Percentiles rank a stretch among this genome's conserved stretches.
Evolutionary conservation across 2,888 invertebrate genomes (phyloP).

Genomic region (Scaeva pyrastri): DNA sequence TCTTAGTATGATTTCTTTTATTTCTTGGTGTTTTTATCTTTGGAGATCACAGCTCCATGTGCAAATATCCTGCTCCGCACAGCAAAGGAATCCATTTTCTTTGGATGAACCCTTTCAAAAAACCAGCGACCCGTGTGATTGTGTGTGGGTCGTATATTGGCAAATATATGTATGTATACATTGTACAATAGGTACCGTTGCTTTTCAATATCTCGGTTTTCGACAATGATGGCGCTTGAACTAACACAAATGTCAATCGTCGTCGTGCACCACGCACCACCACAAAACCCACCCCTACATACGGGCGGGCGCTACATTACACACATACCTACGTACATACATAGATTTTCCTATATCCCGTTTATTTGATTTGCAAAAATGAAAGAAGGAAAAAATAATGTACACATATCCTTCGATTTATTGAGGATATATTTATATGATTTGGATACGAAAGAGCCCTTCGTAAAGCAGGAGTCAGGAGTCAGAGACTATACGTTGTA

Average conservation of each 20-base stretch:
- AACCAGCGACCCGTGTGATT: slow-evolving; percentile 64
- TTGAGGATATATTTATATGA: slow-evolving; percentile 45
- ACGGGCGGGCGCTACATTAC: too few species aligned
- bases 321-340: too few species aligned
- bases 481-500: too few species aligned
- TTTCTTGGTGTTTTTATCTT: slow-evolving; percentile 36
- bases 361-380: slow-evolving; percentile 70
- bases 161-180: slow-evolving; percentile 14
- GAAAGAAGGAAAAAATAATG: slow-evolving; percentile 15
- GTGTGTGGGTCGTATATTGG: slow-evolving; percentile 20
- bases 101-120: slow-evolving; percentile 45
- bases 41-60: slow-evolving; percentile 49
- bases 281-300: slow-evolving; percentile 52
- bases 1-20: slow-evolving; percentile 8
- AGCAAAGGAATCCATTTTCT: slow-evolving; percentile 31
- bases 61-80: slow-evolving; percentile 27
- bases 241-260: slow-evolving; percentile 69
- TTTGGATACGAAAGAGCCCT: slow-evolving; percentile 25
- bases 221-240: slow-evolving; percentile 67
- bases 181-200: slow-evolving; percentile 14
- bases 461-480: slow-evolving; percentile 17
- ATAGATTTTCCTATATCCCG: slow-evolving; percentile 9
- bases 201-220: slow-evolving; percentile 53
- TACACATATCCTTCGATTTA: slow-evolving; percentile 72
- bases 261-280: slow-evolving; percentile 18